Evolutionary conservation across 2,113 vertebrate genomes (phyloP).

Genomic region (Colinus virginianus): DNA sequence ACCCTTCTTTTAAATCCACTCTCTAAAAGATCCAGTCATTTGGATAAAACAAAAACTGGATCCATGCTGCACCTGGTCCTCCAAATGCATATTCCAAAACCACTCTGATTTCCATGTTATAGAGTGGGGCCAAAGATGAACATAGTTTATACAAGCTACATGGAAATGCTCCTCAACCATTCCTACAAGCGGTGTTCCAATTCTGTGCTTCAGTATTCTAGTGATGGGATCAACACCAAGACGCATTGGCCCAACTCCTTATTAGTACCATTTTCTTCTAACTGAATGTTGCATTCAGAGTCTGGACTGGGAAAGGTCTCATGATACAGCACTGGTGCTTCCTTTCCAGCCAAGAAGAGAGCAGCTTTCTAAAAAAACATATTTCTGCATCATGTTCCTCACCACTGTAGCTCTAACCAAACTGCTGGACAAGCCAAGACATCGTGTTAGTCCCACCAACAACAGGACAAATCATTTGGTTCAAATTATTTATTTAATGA

Average conservation of each 20-base stretch:
- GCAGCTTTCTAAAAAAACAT: neutral
- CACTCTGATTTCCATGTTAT: neutral
- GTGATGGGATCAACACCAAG: neutral
- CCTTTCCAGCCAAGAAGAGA: neutral
- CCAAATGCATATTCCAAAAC: constrained; percentile 15
- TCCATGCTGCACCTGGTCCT: constrained; percentile 53
- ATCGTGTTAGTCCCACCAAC: constrained; percentile 40
- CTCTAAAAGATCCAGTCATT: constrained; percentile 4
- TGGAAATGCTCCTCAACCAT: neutral
- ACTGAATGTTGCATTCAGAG: neutral
- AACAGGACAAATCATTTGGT: constrained; percentile 43
- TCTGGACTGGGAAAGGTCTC: neutral
- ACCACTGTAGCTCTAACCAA: neutral
- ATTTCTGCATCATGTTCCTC: neutral
- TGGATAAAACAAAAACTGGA: constrained; percentile 40
- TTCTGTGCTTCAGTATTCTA: neutral
- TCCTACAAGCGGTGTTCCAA: accelerated
- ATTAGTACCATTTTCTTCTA: neutral
- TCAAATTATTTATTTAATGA: constrained; percentile 30
- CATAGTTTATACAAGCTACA: neutral
- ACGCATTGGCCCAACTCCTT: neutral
- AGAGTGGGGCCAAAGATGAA: neutral
- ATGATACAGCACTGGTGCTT: neutral
- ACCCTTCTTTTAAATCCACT: neutral
- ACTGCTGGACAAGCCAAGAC: neutral